A percentile compares a stretch with the other conserved stretches of the same genome.
phyloP scores from a whole-genome alignment of 2,113 vertebrate species.

The Copsychus sechellarum region DNA sequence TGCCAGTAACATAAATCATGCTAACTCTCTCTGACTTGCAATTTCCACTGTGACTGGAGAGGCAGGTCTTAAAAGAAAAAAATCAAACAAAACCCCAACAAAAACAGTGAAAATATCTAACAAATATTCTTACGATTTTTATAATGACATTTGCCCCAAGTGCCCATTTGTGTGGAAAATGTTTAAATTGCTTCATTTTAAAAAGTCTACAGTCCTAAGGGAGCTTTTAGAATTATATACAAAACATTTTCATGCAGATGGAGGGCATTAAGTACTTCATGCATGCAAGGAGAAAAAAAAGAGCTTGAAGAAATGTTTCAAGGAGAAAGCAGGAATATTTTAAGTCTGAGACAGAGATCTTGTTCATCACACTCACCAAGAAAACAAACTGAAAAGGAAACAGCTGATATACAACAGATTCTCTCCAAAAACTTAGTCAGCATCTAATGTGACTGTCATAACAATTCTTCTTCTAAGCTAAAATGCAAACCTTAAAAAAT shows the following conservation, averaged over 20 bases:
- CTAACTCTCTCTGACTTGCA: neutral
- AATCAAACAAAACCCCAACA: neutral
- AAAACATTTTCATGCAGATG: conserved; percentile 57
- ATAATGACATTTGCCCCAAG: conserved; percentile 24
- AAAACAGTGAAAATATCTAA: neutral
- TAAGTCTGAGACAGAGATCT: neutral
- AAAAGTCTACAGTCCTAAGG: conserved; percentile 47
- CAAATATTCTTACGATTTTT: neutral
- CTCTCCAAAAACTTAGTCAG: neutral
- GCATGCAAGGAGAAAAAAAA: conserved; percentile 1
- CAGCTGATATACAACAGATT: neutral
- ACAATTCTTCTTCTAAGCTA: neutral
- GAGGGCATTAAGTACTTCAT: conserved; percentile 59
- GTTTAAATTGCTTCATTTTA: conserved; percentile 60
- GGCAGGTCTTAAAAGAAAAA: neutral
- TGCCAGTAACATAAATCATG: neutral
- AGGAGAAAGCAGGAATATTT: conserved; percentile 17
- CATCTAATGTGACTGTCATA: neutral
- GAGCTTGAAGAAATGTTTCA: conserved; percentile 51
- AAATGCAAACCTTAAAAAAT: neutral
- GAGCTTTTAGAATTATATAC: conserved; percentile 47
- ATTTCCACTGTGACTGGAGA: neutral
- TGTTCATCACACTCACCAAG: neutral
- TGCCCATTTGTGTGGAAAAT: conserved; percentile 56
- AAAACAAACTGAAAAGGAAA: conserved; percentile 32